Evolutionary conservation across 2,888 invertebrate genomes (phyloP).

Genomic region (Papilio demoleus): DNA sequence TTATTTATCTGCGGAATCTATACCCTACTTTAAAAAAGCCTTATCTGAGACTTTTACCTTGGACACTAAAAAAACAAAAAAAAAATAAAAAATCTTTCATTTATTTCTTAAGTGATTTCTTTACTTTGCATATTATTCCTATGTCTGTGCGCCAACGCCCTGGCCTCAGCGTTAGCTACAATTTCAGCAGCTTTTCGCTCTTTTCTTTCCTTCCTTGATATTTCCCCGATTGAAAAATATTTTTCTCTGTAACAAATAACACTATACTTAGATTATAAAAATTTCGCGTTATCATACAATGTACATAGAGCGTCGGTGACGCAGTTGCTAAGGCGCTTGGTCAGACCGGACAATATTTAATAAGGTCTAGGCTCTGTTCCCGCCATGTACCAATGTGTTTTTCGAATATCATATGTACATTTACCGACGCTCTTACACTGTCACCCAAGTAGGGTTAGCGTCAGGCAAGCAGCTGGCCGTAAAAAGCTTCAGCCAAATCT

Average conservation of each 20-base stretch:
- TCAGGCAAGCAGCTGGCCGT: too few relatives aligned
- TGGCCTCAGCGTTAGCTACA: constrained; percentile 52
- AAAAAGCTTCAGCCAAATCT: too few relatives aligned
- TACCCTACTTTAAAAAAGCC: background rate
- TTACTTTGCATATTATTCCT: constrained; percentile 38
- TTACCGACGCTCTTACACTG: too few relatives aligned
- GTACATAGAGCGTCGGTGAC: too few relatives aligned
- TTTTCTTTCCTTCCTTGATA: constrained; percentile 85
- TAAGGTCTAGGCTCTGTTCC: too few relatives aligned
- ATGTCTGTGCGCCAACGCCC: constrained; percentile 13
- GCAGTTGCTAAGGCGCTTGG: too few relatives aligned
- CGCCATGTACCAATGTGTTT: too few relatives aligned
- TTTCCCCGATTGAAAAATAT: constrained; percentile 87
- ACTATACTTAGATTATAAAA: background rate
- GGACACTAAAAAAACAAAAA: background rate
- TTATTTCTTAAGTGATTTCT: constrained; percentile 42
- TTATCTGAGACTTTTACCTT: too few relatives aligned
- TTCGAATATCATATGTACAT: too few relatives aligned
- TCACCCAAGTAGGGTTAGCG: too few relatives aligned
- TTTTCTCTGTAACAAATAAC: constrained; percentile 78
- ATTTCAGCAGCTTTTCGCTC: constrained; percentile 66
- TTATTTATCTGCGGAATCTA: too few relatives aligned
- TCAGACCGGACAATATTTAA: too few relatives aligned
- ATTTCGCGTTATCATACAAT: background rate
- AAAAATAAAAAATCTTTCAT: background rate